These are phyloP conservation scores for Oncopeltus fasciatus DNA, from an alignment of 1,140 invertebrate genomes.

Conservation along the genomic window DNA sequence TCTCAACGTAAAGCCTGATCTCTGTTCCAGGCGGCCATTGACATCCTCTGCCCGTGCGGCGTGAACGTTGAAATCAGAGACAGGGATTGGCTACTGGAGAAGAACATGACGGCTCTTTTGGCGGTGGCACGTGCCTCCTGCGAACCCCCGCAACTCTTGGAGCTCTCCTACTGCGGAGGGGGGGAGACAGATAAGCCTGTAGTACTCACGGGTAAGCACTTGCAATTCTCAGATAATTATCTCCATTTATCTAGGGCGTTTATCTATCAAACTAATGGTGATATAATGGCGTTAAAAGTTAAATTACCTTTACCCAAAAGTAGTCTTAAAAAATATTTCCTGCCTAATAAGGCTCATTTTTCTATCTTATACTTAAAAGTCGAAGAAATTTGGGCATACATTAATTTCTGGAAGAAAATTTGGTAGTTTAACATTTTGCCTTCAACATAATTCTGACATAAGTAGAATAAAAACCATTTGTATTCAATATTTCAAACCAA, in stretches of 20 bases:
- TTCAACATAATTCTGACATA: too few species aligned
- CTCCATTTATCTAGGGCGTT: neutral
- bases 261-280: neutral
- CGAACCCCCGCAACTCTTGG: constrained; percentile 38
- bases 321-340: too few species aligned
- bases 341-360: too few species aligned
- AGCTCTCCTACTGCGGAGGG: constrained; percentile 30
- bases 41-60: constrained; percentile 22
- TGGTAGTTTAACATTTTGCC: too few species aligned
- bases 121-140: constrained; percentile 34
- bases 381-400: too few species aligned
- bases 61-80: constrained; percentile 31
- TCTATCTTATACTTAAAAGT: too few species aligned
- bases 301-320: too few species aligned
- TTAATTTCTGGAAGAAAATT: too few species aligned
- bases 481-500: too few species aligned
- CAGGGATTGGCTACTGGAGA: constrained; percentile 35
- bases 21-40: constrained; percentile 27
- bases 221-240: too few species aligned
- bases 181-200: constrained; percentile 27
- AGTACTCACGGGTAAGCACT: constrained; percentile 27
- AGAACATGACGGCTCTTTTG: constrained; percentile 40
- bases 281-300: neutral
- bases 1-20: too few species aligned
- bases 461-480: too few species aligned